Conservation (phyloP, 2,888 invertebrate species). For the Pristionchus fissidentatus region DNA sequence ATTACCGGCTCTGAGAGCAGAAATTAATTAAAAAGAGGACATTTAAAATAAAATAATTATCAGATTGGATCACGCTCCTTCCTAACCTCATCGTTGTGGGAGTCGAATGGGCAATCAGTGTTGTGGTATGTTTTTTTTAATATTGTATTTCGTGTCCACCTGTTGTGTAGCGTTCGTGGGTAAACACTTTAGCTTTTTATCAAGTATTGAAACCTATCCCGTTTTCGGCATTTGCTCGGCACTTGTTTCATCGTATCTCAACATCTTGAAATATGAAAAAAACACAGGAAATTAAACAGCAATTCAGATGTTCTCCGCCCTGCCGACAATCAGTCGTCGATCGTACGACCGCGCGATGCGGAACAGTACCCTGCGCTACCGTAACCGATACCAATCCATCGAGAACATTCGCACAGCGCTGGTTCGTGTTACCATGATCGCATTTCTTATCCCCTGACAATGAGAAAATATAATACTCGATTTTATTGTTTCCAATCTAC, state of each 20-base stretch:
- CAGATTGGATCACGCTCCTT: background rate
- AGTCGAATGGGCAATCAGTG: conserved; percentile 10
- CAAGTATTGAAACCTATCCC: too few species aligned
- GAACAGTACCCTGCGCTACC: background rate
- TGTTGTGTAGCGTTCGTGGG: background rate
- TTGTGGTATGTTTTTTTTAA: background rate
- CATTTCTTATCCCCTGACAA: too few species aligned
- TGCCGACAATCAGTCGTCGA: background rate
- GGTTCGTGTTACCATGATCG: background rate
- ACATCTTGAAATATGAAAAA: too few species aligned
- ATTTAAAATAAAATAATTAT: background rate
- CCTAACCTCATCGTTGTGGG: background rate
- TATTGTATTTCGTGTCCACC: background rate
- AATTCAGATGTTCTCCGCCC: conserved; percentile 1
- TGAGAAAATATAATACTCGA: too few species aligned
- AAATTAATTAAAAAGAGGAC: background rate
- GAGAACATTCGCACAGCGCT: conserved; percentile 9
- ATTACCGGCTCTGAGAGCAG: background rate
- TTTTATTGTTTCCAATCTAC: too few species aligned
- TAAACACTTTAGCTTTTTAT: background rate
- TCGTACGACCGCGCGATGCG: background rate
- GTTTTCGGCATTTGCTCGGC: too few species aligned
- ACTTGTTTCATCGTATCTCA: too few species aligned
- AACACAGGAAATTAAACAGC: background rate
- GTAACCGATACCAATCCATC: conserved; percentile 2